Conservation (phyloP, 53 echinoderm and acorn worm species). For the Astropecten irregularis region DNA sequence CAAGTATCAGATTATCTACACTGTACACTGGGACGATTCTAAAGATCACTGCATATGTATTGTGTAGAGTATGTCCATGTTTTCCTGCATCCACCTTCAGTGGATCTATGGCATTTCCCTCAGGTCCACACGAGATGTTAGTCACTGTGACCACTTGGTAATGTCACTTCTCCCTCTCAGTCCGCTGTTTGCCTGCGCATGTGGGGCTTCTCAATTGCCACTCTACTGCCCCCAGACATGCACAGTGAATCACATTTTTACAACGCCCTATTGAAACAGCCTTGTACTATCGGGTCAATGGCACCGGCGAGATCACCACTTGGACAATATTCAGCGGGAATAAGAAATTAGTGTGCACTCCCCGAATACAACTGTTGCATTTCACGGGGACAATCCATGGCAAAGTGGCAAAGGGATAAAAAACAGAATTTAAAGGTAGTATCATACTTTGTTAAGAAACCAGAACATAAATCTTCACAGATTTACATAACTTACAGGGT, state of each 20-base stretch:
- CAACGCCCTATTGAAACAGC: neutral
- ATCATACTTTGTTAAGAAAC: too few species aligned
- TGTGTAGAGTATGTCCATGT: too few species aligned
- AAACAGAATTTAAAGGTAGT: too few species aligned
- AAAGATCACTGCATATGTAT: slow-evolving; percentile 16
- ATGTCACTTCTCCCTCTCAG: neutral
- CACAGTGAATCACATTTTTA: neutral
- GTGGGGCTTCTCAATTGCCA: neutral
- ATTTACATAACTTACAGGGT: too few species aligned
- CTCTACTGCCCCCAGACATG: neutral
- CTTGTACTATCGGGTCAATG: neutral
- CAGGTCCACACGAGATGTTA: too few species aligned
- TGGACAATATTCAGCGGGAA: neutral
- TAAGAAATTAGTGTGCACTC: too few species aligned
- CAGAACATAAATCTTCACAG: too few species aligned
- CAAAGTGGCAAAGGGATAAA: too few species aligned
- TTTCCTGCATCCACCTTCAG: too few species aligned
- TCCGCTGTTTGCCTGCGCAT: neutral
- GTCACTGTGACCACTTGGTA: slow-evolving; percentile 2
- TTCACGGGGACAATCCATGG: too few species aligned
- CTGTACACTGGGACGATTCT: neutral
- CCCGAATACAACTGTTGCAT: too few species aligned
- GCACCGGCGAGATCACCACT: neutral
- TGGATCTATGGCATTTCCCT: too few species aligned
- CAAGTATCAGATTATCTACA: slow-evolving; percentile 26